Percentiles rank a stretch among this genome's conserved stretches.
Evolutionary conservation across 2,888 invertebrate genomes (phyloP).

Genomic region (Baronia brevicornis): DNA sequence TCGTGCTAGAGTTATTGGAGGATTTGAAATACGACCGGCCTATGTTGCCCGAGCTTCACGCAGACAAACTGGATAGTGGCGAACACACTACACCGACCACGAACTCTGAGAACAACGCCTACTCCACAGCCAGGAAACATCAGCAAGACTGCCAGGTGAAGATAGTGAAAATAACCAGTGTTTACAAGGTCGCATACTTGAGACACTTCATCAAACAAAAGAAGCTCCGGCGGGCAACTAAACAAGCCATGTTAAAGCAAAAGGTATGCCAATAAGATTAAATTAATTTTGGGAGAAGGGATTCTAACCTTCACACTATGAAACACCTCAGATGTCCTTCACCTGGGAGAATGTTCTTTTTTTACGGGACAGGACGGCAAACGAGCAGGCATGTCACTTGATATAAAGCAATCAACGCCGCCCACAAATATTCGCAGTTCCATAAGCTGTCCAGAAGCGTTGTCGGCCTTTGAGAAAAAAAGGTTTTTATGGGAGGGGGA

Average conservation of each 20-base stretch:
- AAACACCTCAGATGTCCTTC: too few relatives aligned
- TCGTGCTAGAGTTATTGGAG: conserved; percentile 45
- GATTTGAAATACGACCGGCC: conserved; percentile 39
- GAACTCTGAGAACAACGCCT: conserved; percentile 36
- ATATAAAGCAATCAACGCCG: too few relatives aligned
- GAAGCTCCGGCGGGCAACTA: conserved; percentile 45
- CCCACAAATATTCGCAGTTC: too few relatives aligned
- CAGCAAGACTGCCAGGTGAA: conserved; percentile 52
- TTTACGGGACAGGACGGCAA: too few relatives aligned
- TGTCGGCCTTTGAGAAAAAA: too few relatives aligned
- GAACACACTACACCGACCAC: conserved; percentile 26
- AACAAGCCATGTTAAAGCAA: conserved; percentile 51
- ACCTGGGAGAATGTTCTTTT: too few relatives aligned
- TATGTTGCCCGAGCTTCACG: conserved; percentile 25
- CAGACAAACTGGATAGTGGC: conserved; percentile 32
- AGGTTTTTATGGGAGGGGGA: too few relatives aligned
- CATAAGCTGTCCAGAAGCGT: too few relatives aligned
- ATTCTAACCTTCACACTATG: too few relatives aligned
- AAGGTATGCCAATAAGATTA: conserved; percentile 33
- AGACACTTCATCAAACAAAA: conserved; percentile 61
- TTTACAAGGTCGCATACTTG: conserved; percentile 60
- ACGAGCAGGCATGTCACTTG: too few relatives aligned
- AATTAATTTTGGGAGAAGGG: too few relatives aligned
- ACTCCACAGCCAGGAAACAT: conserved; percentile 41
- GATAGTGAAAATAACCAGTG: conserved; percentile 61